These are phyloP conservation scores for Notolabrus celidotus DNA, from an alignment of 2,797 vertebrate genomes.

Conservation along the genomic window DNA sequence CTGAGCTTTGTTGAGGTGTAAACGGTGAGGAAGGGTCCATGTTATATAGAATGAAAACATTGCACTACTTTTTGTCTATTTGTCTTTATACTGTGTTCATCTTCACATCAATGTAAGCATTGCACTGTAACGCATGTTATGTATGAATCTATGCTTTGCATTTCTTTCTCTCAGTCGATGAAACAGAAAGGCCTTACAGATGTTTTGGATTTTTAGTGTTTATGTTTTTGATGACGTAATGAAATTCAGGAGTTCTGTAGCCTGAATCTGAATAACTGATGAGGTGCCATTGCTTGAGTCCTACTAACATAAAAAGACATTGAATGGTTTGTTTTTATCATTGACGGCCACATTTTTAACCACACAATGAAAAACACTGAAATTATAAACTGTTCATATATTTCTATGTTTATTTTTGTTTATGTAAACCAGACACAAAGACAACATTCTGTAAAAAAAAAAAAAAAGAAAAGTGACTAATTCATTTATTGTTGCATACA, in stretches of 20 bases:
- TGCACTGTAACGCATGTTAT: not conserved
- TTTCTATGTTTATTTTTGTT: not conserved
- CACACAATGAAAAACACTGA: not conserved
- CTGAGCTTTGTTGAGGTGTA: not conserved
- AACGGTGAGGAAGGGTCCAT: not conserved
- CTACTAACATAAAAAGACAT: not conserved
- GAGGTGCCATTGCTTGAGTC: not conserved
- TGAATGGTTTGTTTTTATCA: not conserved
- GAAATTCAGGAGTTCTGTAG: not conserved
- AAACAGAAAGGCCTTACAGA: not conserved
- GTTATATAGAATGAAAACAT: not conserved
- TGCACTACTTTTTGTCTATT: slow-evolving; percentile 17
- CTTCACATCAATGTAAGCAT: not conserved
- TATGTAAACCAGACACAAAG: slow-evolving; percentile 20
- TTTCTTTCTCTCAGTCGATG: not conserved
- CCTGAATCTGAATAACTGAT: not conserved
- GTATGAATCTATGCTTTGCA: not conserved
- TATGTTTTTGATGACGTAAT: not conserved
- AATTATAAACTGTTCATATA: not conserved
- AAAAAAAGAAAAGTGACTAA: slow-evolving; percentile 7
- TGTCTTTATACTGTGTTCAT: not conserved
- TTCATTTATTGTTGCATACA: not conserved
- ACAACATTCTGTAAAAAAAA: not conserved
- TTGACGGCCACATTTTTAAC: not conserved
- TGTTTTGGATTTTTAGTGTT: not conserved